phyloP scores from a whole-genome alignment of 2,888 invertebrate species.

The Andrena dorsata region DNA sequence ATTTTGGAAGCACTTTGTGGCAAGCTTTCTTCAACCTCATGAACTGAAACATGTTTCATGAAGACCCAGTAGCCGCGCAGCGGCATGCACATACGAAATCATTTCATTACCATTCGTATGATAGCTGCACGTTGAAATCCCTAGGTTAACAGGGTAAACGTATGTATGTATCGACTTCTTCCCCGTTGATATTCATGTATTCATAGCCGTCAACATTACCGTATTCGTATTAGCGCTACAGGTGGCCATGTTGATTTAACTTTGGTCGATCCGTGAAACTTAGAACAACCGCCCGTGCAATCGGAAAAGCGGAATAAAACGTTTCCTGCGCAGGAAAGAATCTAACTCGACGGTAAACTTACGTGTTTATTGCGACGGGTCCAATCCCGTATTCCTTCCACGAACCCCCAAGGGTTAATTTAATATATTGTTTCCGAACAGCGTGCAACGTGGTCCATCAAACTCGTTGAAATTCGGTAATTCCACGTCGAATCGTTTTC shows the following conservation, averaged over 20 bases:
- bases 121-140: slow-evolving; percentile 37
- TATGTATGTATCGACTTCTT: slow-evolving; percentile 54
- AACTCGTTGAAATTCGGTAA: slow-evolving; percentile 17
- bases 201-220: slow-evolving; percentile 63
- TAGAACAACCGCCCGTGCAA: slow-evolving; percentile 52
- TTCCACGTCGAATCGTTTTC: not conserved
- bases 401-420: slow-evolving; percentile 45
- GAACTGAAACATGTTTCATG: slow-evolving; percentile 4
- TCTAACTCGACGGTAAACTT: slow-evolving; percentile 36
- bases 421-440: slow-evolving; percentile 37
- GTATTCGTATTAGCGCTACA: slow-evolving; percentile 70
- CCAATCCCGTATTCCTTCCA: not conserved
- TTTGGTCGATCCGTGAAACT: slow-evolving; percentile 60
- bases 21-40: not conserved
- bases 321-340: slow-evolving; percentile 26
- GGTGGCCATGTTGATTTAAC: slow-evolving; percentile 68
- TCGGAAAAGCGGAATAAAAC: slow-evolving; percentile 49
- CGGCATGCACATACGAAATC: not conserved
- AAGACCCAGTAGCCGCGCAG: not conserved
- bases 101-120: slow-evolving; percentile 27
- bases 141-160: slow-evolving; percentile 47
- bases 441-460: slow-evolving; percentile 25
- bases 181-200: slow-evolving; percentile 63
- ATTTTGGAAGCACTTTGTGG: not conserved
- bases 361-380: slow-evolving; percentile 34